Evolutionary conservation across 2,113 vertebrate species (phyloP), one percentile per base, ranked within the genome.

Genomic region (Cariama cristata): DNA sequence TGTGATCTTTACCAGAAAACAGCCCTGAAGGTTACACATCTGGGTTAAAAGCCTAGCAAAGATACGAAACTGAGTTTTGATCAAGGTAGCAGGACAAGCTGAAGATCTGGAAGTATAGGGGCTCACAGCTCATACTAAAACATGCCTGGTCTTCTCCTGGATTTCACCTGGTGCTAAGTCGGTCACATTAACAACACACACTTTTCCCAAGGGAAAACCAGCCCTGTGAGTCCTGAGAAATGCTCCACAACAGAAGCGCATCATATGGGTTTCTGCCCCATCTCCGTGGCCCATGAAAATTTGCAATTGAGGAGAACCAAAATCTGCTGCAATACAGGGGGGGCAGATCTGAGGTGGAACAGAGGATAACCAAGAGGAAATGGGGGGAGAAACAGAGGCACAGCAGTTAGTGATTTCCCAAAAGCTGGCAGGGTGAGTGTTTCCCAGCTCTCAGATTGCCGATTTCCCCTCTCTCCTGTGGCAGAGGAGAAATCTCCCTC

Each of bases 81-180:
- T 44, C 79, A 52, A 93, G 71, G 27, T 13, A 52, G 9, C 12
- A 82, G 42, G 15, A 44, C 9, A 50, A 71, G 9, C 7, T 73
- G 55, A 77, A 77, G 27, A 77, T 42, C 27, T 45, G 47, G 22
- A 74, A 20, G 13, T 42, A 38, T 12, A 7, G 11, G 18, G 4
- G 22, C 6, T 76, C 40, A 8, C 0, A 0, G 6, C 40, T 93
- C 4, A 0, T 62, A 23, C 11, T 40, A 49, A 71, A 81, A 73
- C 11, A 19, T 3, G 1, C 7, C 11, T 16, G 15, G 8, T 50
- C 20, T 28, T 74, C 71, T 68, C 26, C 26, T 0, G 0, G 22
- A 63, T 81, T 69, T 90, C 66, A 42, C 32, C 14, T 62, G 19
- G 19, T 69, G 19, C 72, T 58, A 60, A 52, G 28, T 40, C 35